Conservation (phyloP, 1,140 invertebrate species). For the Bombus terrestris region DNA sequence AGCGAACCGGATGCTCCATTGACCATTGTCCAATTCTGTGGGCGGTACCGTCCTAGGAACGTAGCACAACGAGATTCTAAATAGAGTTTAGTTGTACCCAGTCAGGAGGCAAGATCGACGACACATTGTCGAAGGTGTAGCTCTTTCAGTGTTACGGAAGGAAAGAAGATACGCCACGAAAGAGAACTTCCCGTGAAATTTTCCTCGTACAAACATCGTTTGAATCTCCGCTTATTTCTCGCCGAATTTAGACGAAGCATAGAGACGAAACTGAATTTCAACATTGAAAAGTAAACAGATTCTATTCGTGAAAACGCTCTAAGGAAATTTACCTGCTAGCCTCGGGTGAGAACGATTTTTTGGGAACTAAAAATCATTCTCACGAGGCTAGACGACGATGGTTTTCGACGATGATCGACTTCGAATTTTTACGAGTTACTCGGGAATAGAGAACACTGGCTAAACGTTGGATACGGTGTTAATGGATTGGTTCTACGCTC, state of each 20-base stretch:
- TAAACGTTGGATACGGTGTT: constrained; percentile 66
- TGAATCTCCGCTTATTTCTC: constrained; percentile 31
- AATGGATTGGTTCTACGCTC: constrained; percentile 77
- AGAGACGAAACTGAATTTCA: not conserved
- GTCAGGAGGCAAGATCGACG: constrained; percentile 53
- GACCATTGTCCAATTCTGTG: constrained; percentile 67
- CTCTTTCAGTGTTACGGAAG: not conserved
- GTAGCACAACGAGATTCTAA: constrained; percentile 69
- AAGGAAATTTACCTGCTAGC: constrained; percentile 4
- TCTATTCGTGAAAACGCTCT: not conserved
- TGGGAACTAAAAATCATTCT: not conserved
- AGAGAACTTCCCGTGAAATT: constrained; percentile 67
- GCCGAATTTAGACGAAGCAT: not conserved
- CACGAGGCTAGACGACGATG: no score
- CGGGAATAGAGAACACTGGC: constrained; percentile 33
- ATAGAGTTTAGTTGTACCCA: constrained; percentile 67
- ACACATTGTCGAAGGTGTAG: constrained; percentile 50
- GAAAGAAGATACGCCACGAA: constrained; percentile 30
- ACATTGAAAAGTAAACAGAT: not conserved
- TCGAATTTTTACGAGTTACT: not conserved
- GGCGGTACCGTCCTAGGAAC: constrained; percentile 55
- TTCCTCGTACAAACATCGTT: constrained; percentile 60
- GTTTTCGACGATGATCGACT: not conserved
- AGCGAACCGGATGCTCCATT: constrained; percentile 71
- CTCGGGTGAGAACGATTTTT: not conserved